phyloP scores from a whole-genome alignment of 1,140 invertebrate species.

The Frieseomelitta varia region DNA sequence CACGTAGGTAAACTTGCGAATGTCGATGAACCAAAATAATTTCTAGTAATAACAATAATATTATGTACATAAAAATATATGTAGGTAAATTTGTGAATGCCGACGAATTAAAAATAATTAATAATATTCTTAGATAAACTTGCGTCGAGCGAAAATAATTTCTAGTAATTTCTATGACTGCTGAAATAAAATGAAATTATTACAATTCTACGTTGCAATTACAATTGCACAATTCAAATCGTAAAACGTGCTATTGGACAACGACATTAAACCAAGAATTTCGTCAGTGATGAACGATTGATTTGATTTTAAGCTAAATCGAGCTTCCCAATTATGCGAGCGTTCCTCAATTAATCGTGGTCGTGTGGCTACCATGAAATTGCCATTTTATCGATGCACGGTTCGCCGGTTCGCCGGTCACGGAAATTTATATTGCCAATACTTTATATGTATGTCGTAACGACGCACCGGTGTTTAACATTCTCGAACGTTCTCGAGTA shows the following conservation, averaged over 20 bases:
- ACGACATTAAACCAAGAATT: neutral
- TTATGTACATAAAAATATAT: too few species aligned
- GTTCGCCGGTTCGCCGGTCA: conserved; percentile 10
- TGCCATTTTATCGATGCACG: conserved; percentile 45
- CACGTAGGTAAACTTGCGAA: neutral
- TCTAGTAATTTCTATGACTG: too few species aligned
- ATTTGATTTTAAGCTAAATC: neutral
- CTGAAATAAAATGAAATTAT: too few species aligned
- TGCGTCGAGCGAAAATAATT: too few species aligned
- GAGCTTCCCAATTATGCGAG: conserved; percentile 3
- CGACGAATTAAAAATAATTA: too few species aligned
- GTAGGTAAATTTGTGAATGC: too few species aligned
- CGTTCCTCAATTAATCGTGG: neutral
- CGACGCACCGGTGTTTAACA: conserved; percentile 54
- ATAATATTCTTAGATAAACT: too few species aligned
- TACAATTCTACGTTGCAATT: too few species aligned
- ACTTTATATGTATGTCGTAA: conserved; percentile 58
- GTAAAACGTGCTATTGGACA: too few species aligned
- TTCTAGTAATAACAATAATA: too few species aligned
- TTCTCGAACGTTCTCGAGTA: conserved; percentile 68
- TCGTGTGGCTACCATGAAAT: conserved; percentile 10
- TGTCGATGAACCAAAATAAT: neutral
- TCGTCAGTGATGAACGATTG: neutral
- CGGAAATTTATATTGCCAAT: conserved; percentile 28
- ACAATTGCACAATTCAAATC: too few species aligned